These are phyloP conservation scores for Ptychoptera albimana DNA, from an alignment of 2,888 invertebrate genomes.

Conservation along the genomic window DNA sequence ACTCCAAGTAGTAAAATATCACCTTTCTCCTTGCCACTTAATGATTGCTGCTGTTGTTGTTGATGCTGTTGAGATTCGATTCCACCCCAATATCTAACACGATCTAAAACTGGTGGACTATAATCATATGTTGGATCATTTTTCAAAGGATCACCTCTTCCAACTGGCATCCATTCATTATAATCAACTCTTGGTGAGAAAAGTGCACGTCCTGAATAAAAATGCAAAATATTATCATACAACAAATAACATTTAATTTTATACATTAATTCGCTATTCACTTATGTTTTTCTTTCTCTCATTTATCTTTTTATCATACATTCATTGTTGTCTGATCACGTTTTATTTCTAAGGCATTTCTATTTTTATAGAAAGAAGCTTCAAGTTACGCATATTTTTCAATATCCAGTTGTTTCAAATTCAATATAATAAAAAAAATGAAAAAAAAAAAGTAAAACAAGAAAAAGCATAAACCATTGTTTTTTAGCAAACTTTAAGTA, in stretches of 20 bases:
- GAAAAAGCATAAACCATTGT: no score
- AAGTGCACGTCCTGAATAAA: slow-evolving; percentile 22
- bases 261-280: neutral
- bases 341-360: neutral
- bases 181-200: slow-evolving; percentile 67
- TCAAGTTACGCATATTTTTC: no score
- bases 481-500: no score
- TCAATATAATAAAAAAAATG: no score
- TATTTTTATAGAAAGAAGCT: no score
- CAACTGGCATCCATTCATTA: slow-evolving; percentile 72
- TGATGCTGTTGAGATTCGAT: slow-evolving; percentile 36
- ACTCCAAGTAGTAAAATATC: slow-evolving; percentile 55
- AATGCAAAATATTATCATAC: no score
- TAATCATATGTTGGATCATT: slow-evolving; percentile 77
- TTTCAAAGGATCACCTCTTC: slow-evolving; percentile 64
- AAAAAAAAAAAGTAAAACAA: no score
- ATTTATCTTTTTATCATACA: neutral
- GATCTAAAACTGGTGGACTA: slow-evolving; percentile 62
- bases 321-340: neutral
- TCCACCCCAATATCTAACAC: slow-evolving; percentile 64
- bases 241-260: no score
- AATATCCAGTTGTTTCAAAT: no score
- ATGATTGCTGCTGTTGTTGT: slow-evolving; percentile 26
- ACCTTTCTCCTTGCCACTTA: slow-evolving; percentile 33
- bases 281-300: neutral